Base-by-base conservation (phyloP, 2,113 vertebrate genomes). In the Cynoglossus semilaevis region DNA sequence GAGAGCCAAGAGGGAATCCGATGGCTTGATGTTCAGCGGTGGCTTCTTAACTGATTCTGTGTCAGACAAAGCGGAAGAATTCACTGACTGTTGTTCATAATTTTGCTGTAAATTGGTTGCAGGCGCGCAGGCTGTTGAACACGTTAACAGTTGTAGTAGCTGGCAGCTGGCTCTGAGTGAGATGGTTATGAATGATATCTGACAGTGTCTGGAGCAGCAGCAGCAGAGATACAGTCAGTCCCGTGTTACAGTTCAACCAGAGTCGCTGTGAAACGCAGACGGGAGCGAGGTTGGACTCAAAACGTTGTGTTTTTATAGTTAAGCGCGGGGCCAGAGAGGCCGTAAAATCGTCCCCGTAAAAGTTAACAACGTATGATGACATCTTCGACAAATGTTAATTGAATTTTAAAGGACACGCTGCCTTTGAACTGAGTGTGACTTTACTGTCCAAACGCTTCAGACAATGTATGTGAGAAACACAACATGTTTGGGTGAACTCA, bases 381-480 rank as follows among this genome's bases (percentile, higher is more conserved):
- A 73, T 83, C 60, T 62, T 51, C 70, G 72, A 87, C 71, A 62
- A 84, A 77, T 74, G 74, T 73, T 42, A 75, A 77, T 72, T 8
- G 36, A 68, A 82, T 70, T 15, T 46, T 65, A 57, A 63, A 68
- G 43, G 61, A 64, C 48, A 34, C 49, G 22, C 16, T 22, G 37
- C 45, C 51, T 70, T 57, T 67, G 45, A 37, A 22, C 51, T 51
- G 57, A 45, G 69, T 80, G 77, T 78, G 62, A 41, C 68, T 79
- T 74, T 63, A 59, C 68, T 46, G 63, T 64, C 19, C 19, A 36
- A 73, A 63, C 58, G 60, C 63, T 59, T 74, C 47, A 67, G 63
- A 52, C 58, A 51, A 59, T 38, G 34, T 38, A 63, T 44, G 52
- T 63, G 34, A 65, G 71, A 55, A 51, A 63, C 22, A 76, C 63